phyloP scores from a whole-genome alignment of 2,113 vertebrate species.

The Rhabdornis inornatus region DNA sequence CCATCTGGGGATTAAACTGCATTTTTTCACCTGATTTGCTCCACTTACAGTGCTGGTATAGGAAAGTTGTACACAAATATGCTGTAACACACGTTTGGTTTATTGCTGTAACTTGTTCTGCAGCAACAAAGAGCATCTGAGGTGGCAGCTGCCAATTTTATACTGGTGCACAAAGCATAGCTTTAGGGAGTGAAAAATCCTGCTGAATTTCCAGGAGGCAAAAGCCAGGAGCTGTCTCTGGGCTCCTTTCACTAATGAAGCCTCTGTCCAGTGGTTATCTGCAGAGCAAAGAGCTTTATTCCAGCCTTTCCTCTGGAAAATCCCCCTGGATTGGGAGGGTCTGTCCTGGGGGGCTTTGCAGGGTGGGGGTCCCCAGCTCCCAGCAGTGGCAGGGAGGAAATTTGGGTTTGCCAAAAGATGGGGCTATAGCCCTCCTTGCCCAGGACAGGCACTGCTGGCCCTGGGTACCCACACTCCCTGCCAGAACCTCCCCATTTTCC shows the following conservation, averaged over 20 bases:
- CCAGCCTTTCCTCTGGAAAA: background rate
- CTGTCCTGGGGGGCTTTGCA: background rate
- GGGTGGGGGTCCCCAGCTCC: background rate
- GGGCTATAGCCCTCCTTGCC: constrained; percentile 9
- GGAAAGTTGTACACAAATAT: background rate
- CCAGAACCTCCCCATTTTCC: background rate
- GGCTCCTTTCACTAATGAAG: background rate
- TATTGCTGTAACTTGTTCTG: background rate
- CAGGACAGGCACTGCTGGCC: background rate
- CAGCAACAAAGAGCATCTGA: background rate
- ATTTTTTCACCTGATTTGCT: background rate
- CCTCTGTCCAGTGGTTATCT: background rate
- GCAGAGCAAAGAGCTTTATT: background rate
- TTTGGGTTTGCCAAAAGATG: constrained; percentile 17
- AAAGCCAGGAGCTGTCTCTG: background rate
- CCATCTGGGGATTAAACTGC: background rate
- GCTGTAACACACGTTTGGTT: background rate
- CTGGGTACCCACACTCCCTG: background rate
- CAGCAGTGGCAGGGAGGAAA: background rate
- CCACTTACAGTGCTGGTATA: background rate
- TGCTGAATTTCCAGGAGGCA: background rate
- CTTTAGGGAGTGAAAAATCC: background rate
- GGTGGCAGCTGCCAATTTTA: background rate
- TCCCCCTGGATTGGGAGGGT: too few species aligned
- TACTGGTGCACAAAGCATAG: background rate